phyloP scores from a whole-genome alignment of 2,888 invertebrate species.

The Pachydiplax longipennis region DNA sequence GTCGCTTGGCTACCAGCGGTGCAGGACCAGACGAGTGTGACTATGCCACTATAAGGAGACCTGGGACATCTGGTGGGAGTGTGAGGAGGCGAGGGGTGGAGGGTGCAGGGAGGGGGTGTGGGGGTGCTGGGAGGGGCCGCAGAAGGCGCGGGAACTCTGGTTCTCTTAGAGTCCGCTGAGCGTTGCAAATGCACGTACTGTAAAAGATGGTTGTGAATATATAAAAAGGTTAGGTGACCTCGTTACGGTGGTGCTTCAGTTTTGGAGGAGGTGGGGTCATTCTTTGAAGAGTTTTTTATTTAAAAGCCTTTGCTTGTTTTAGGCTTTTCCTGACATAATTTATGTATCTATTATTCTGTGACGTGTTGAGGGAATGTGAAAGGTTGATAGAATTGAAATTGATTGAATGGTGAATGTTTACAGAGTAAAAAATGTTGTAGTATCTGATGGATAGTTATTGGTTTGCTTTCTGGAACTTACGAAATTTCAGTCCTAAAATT shows the following conservation, averaged over 20 bases:
- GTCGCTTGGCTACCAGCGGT: conserved; percentile 21
- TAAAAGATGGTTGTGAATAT: conserved; percentile 14
- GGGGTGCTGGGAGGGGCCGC: conserved; percentile 30
- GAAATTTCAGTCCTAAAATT: too few species aligned
- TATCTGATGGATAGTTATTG: neutral
- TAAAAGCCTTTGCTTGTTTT: neutral
- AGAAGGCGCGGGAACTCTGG: conserved; percentile 41
- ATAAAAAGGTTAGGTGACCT: conserved; percentile 15
- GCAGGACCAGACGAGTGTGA: conserved; percentile 24
- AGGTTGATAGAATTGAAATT: neutral
- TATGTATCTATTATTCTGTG: conserved; percentile 1
- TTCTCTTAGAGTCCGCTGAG: conserved; percentile 33
- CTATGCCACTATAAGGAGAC: conserved; percentile 20
- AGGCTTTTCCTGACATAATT: neutral
- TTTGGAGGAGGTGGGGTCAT: conserved; percentile 3
- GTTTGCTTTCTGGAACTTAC: neutral
- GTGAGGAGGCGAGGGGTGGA: conserved; percentile 30
- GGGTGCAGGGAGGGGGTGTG: conserved; percentile 28
- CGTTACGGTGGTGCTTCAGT: conserved; percentile 22
- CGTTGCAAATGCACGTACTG: conserved; percentile 6
- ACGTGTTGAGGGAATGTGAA: neutral
- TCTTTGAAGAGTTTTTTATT: neutral
- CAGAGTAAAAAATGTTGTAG: neutral
- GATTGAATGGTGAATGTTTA: conserved; percentile 5
- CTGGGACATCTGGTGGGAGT: conserved; percentile 33